phyloP scores from a whole-genome alignment of 2,113 vertebrate species.

The Ameiurus melas region DNA sequence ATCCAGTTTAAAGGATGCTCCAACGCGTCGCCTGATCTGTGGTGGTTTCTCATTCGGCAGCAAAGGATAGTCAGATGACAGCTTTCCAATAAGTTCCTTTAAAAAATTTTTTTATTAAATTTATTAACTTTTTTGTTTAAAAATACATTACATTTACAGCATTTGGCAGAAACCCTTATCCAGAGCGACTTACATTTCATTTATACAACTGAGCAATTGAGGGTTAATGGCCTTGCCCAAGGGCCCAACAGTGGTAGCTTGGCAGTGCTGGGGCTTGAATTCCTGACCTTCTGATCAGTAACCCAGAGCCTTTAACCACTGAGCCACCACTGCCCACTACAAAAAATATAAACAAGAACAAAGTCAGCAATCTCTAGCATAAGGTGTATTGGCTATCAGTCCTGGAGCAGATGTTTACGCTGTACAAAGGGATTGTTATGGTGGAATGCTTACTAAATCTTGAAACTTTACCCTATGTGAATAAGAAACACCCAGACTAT shows the following conservation, averaged over 20 bases:
- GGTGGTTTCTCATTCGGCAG: conserved; percentile 82
- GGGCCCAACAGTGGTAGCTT: too few species aligned
- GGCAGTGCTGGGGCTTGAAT: too few species aligned
- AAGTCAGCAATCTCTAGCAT: neutral
- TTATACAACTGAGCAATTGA: too few species aligned
- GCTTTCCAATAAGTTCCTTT: conserved; percentile 86
- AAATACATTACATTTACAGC: neutral
- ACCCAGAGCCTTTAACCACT: too few species aligned
- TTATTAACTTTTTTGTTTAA: neutral
- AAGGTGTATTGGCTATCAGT: conserved; percentile 11
- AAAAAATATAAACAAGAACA: neutral
- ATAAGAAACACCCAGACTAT: conserved; percentile 24
- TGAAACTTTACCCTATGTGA: conserved; percentile 25
- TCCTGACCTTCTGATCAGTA: too few species aligned
- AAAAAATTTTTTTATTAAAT: neutral
- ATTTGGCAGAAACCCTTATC: too few species aligned
- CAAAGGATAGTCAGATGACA: conserved; percentile 86
- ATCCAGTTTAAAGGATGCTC: conserved; percentile 86
- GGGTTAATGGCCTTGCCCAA: too few species aligned
- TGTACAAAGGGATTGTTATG: conserved; percentile 34
- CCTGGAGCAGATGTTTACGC: conserved; percentile 26
- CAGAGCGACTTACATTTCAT: too few species aligned
- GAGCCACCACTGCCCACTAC: too few species aligned
- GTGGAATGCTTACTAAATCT: conserved; percentile 39
- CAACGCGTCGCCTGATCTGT: conserved; percentile 81